phyloP scores from a whole-genome alignment of 2,888 invertebrate genomes.

The Cantharis lateralis region DNA sequence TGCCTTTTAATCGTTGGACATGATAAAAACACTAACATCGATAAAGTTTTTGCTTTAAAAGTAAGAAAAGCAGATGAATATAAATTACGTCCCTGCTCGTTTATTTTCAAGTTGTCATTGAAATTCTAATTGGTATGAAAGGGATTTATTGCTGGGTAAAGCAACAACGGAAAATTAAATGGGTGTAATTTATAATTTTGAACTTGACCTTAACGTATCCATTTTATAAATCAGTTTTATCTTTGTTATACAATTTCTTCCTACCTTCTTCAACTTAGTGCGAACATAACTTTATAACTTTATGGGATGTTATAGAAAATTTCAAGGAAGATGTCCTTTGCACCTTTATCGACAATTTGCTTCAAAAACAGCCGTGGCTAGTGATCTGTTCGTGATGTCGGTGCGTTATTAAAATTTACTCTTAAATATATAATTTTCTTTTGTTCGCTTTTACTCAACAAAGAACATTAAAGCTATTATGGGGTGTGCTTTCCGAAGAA shows the following conservation, averaged over 20 bases:
- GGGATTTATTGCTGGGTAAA: neutral
- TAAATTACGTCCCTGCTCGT: neutral
- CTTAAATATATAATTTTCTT: neutral
- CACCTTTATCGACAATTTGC: neutral
- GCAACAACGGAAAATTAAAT: neutral
- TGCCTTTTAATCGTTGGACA: neutral
- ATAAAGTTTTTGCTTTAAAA: neutral
- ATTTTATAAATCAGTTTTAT: neutral
- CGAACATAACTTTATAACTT: neutral
- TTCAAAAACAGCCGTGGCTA: neutral
- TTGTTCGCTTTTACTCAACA: neutral
- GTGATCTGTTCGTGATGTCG: neutral
- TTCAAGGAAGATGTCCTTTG: too few species aligned
- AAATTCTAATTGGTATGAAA: neutral
- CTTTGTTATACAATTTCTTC: neutral
- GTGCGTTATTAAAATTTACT: neutral
- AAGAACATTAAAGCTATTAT: neutral
- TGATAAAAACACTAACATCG: neutral
- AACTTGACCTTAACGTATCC: neutral
- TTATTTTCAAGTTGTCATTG: neutral
- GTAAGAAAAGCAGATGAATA: neutral
- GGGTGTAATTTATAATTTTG: neutral
- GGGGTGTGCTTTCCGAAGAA: neutral
- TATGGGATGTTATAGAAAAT: neutral
- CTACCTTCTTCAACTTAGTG: neutral